Base-by-base conservation (phyloP, 2,797 vertebrate species). In the Sebastes paucispinis region DNA sequence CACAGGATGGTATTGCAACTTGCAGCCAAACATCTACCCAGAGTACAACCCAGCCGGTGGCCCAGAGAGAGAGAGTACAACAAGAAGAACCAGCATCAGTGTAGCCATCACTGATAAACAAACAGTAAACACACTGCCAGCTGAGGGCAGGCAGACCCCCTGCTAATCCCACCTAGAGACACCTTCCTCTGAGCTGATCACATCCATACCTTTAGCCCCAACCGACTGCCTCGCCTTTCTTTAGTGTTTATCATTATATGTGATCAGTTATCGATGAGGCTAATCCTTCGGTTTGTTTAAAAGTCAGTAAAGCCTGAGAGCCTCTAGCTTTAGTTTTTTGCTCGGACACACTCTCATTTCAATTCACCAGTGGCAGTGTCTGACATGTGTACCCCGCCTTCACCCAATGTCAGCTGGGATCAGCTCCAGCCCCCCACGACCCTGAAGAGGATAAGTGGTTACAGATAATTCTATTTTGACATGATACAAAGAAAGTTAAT, bases 171-270 rank as follows among this genome's bases (percentile, higher is more conserved):
- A 43, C 60, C 64, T 27, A 50, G 8, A 10, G 10, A 73, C 65
- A 47, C 59, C 43, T 25, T 27, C 22, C n/a, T 36, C 11, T 2
- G 58, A 65, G 20, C 34, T 11, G 79, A 87, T 87, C 82, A 47
- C 43, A 90, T 47, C 43, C 66, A 0, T 96, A 99, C 98, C 98
- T 99, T 98, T 99, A 71, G 54, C 52, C 29, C 16, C 55, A 75
- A 22, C 54, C 22, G 20, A 36, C 52, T 22, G 29, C 10, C 27
- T 14, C 4, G 54, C 29, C 68, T 52, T 14, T 60, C 31, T 71
- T 27, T 58, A 16, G 29, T 25, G 8, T 60, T 50, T n/a, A 55
- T 66, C 18, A 59, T 59, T n/a, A 43, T 29, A 75, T 20, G 11
- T 16, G 29, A 60, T 75, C 36, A 27, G 22, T 47, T 25, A 25